Evolutionary conservation across 2,888 invertebrate species (phyloP).

Genomic region (Brenthis ino): DNA sequence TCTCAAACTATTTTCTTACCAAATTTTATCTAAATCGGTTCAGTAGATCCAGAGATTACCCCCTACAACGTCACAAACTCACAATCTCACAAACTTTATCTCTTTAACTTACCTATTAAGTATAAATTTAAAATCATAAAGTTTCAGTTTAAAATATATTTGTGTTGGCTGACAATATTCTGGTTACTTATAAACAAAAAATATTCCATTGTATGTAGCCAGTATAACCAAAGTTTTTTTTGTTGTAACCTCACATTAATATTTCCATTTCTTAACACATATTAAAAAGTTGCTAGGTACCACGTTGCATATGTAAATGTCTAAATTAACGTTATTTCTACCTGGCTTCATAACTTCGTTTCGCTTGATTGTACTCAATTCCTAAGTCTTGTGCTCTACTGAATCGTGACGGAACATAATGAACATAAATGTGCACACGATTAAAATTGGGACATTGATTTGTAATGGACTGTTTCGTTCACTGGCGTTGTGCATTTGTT

Average conservation of each 20-base stretch:
- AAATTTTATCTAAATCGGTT: too few species aligned
- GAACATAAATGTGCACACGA: conserved; percentile 38
- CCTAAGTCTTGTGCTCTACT: conserved; percentile 33
- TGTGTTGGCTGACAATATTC: not conserved
- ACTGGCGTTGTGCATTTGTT: conserved; percentile 22
- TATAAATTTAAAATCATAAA: too few species aligned
- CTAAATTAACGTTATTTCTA: conserved; percentile 31
- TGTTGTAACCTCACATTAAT: too few species aligned
- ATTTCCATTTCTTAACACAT: conserved; percentile 38
- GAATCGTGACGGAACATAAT: conserved; percentile 40
- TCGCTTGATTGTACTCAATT: conserved; percentile 38
- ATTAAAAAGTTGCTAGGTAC: conserved; percentile 30
- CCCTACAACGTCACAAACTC: too few species aligned
- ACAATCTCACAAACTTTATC: too few species aligned
- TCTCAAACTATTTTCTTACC: too few species aligned
- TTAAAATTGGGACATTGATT: conserved; percentile 43
- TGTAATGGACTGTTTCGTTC: conserved; percentile 37
- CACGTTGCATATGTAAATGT: conserved; percentile 36
- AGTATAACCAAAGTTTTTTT: too few species aligned
- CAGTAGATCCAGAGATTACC: too few species aligned
- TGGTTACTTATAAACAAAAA: not conserved
- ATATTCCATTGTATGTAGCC: too few species aligned
- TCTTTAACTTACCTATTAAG: too few species aligned
- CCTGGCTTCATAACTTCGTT: conserved; percentile 39
- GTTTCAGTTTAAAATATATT: too few species aligned